Evolutionary conservation across 1,140 invertebrate species (phyloP).

Genomic region (Yoshiicerus persimilis): DNA sequence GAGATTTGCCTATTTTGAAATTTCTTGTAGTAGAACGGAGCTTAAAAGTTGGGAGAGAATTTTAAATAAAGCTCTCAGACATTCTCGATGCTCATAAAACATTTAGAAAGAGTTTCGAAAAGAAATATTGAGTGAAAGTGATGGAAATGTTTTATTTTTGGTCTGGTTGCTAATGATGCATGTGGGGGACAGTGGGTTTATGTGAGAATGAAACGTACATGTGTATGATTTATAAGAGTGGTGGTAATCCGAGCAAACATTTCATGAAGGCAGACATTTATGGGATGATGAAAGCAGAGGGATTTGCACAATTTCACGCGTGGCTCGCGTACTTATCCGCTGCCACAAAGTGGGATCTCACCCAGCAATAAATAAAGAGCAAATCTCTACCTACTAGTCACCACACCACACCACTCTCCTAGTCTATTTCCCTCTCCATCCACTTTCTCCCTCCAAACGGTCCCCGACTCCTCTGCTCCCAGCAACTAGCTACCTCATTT

Average conservation of each 20-base stretch:
- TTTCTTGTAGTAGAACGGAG: too few species aligned
- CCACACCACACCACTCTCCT: not conserved
- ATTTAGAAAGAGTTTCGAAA: not conserved
- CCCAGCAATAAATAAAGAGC: constrained; percentile 40
- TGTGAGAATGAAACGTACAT: constrained; percentile 1
- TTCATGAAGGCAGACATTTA: constrained; percentile 45
- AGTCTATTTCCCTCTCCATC: not conserved
- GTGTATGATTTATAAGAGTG: constrained; percentile 40
- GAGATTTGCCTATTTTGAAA: not conserved
- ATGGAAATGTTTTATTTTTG: not conserved
- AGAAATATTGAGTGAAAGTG: not conserved
- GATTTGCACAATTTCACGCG: constrained; percentile 35
- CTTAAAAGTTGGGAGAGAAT: not conserved
- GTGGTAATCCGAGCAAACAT: constrained; percentile 45
- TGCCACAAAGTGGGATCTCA: constrained; percentile 41
- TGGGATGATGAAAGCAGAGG: constrained; percentile 45
- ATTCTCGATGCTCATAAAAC: not conserved
- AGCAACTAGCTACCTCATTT: not conserved
- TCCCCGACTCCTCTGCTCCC: not conserved
- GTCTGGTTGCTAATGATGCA: not conserved
- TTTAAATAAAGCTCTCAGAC: too few species aligned
- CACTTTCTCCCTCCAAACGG: not conserved
- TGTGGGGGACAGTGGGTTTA: not conserved
- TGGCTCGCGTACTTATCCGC: constrained; percentile 29
- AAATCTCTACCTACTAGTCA: constrained; percentile 7